phyloP scores from a whole-genome alignment of 2,113 vertebrate genomes.

The Geococcyx californianus region DNA sequence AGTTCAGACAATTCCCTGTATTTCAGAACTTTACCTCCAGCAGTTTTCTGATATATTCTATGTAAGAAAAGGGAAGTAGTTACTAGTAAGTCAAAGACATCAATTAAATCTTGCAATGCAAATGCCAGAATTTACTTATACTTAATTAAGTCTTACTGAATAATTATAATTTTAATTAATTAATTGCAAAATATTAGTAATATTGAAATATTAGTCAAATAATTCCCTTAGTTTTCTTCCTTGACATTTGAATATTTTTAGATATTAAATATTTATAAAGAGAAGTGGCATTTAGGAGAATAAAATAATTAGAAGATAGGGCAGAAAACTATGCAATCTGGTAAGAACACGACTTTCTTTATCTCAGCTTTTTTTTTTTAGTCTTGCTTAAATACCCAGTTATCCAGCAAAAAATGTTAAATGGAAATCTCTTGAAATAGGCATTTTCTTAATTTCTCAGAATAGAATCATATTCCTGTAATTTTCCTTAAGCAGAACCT shows the following conservation, averaged over 20 bases:
- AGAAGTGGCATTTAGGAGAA: background rate
- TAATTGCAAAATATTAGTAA: slow-evolving; percentile 12
- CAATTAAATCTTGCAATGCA: slow-evolving; percentile 30
- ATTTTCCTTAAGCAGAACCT: slow-evolving; percentile 19
- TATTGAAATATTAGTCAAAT: slow-evolving; percentile 44
- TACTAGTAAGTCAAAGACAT: slow-evolving; percentile 10
- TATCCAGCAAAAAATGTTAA: background rate
- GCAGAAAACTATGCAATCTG: background rate
- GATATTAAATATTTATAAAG: background rate
- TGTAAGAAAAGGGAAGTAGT: slow-evolving; percentile 35
- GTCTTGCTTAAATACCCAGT: background rate
- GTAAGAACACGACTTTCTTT: background rate
- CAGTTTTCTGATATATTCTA: background rate
- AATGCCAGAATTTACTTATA: slow-evolving; percentile 46
- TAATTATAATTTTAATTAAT: slow-evolving; percentile 15
- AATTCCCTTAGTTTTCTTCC: background rate
- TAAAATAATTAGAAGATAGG: background rate
- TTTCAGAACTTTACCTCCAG: background rate
- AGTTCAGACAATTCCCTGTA: background rate
- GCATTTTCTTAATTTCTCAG: slow-evolving; percentile 23
- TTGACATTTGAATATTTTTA: slow-evolving; percentile 7
- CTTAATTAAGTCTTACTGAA: slow-evolving; percentile 8
- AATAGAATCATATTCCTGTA: background rate
- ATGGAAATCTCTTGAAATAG: slow-evolving; percentile 10
- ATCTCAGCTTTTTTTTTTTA: background rate